Conservation (phyloP, 2,888 invertebrate species). For the Oscheius myriophilus region DNA sequence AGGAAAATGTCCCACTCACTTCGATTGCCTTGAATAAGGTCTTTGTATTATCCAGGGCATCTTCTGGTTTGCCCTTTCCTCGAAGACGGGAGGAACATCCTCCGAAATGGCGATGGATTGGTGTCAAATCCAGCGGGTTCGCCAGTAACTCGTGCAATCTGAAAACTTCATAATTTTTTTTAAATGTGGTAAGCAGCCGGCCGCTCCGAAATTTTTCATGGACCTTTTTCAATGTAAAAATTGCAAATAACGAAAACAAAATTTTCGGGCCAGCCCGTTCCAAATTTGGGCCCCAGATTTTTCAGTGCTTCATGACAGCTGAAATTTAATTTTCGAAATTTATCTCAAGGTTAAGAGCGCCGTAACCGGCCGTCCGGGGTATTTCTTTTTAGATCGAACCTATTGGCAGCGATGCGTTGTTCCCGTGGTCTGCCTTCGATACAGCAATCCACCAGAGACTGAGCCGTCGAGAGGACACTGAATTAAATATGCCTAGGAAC, state of each 20-base stretch:
- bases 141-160: slow-evolving; percentile 16
- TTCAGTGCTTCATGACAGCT: no score
- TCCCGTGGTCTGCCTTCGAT: slow-evolving; percentile 19
- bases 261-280: no score
- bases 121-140: neutral
- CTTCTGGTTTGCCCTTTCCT: slow-evolving; percentile 7
- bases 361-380: no score
- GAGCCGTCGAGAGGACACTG: slow-evolving; percentile 5
- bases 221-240: no score
- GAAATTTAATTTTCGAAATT: no score
- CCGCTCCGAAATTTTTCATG: no score
- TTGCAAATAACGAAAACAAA: no score
- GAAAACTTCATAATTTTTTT: neutral
- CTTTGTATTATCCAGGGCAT: slow-evolving; percentile 1
- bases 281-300: no score
- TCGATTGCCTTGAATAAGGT: slow-evolving; percentile 17
- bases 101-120: neutral
- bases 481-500: neutral
- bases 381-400: no score
- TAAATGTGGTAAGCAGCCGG: neutral
- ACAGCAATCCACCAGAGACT: slow-evolving; percentile 18
- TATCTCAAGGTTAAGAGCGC: no score
- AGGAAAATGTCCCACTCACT: neutral
- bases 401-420: slow-evolving; percentile 9
- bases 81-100: slow-evolving; percentile 2